Evolutionary conservation across 2,888 invertebrate genomes (phyloP), one percentile per base, ranked within the genome.

Genomic region (Synergus itoensis): DNA sequence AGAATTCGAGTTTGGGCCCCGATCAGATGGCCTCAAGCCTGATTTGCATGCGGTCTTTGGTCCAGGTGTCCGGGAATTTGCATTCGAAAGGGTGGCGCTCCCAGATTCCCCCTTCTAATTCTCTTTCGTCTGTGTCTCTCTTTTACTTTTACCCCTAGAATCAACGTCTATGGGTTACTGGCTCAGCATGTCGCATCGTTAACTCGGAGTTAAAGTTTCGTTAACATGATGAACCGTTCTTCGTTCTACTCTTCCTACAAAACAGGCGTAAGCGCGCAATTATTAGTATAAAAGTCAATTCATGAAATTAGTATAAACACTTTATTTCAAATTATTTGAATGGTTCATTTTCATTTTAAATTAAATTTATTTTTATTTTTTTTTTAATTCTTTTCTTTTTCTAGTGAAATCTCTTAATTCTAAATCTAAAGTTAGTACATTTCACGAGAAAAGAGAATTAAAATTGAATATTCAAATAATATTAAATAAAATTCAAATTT

Each of bases 11-110:
- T 81, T 81, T 81, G 76, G 84, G 83, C 83, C 81, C 83, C 77
- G 87, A 88, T 89, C 88, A 87, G 88, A 88, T 89, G 89, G 88
- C 86, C 85, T 81, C 84, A 83, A 87, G 85, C 83, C 84, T 87
- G 88, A 91, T 92, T 91, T 91, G 90, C 92, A 92, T 91, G 88
- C 87, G 90, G 87, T 89, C 89, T 90, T 87, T 90, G 89, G 89
- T 90, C 91, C 91, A 91, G 91, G 91, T 92, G 91, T 92, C 86
- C 90, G 84, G 79, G 86, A 87, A 92, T 92, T 92, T 92, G 89
- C 92, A 92, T 92, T 90, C 90, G 89, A 91, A 91, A 91, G 90
- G 91, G 91, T 89, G 89, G 86, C 87, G 88, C 88, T 88, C 87
- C 84, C 85, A 84, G 86, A 87, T 88, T 87, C 87, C 85, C 81